phyloP scores from a whole-genome alignment of 2,797 vertebrate genomes.

The Lycodopsis pacificus region DNA sequence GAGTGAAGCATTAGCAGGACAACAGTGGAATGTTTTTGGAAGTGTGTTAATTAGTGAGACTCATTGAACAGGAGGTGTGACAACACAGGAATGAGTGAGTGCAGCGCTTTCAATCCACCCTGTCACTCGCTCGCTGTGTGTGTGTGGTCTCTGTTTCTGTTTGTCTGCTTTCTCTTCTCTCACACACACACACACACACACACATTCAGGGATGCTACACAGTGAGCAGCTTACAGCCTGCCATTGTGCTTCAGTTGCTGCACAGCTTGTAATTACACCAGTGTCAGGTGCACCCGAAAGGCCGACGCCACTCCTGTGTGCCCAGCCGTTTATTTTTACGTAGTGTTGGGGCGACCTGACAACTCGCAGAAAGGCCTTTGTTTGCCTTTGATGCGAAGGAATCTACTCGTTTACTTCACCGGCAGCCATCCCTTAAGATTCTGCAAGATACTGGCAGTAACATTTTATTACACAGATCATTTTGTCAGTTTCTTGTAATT shows the following conservation, averaged over 20 bases:
- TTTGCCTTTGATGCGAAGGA: constrained; percentile 18
- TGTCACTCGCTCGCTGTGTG: constrained; percentile 3
- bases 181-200: neutral
- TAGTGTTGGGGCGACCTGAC: constrained; percentile 3
- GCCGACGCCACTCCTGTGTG: constrained; percentile 21
- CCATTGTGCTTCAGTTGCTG: constrained; percentile 38
- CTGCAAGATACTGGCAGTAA: constrained; percentile 12
- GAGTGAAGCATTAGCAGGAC: neutral
- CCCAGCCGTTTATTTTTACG: constrained; percentile 23
- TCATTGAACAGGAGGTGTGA: constrained; percentile 20
- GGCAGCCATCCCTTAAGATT: constrained; percentile 10
- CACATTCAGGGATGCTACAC: constrained; percentile 30
- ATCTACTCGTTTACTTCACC: constrained; percentile 19
- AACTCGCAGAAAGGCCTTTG: constrained; percentile 4
- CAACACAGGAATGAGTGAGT: constrained; percentile 19
- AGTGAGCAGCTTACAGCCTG: constrained; percentile 44
- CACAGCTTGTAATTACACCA: constrained; percentile 44
- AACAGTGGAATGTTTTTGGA: constrained; percentile 1
- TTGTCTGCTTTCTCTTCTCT: constrained; percentile 2
- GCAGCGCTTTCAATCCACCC: constrained; percentile 13
- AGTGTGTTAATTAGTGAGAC: constrained; percentile 19
- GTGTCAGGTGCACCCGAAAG: constrained; percentile 32
- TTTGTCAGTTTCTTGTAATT: constrained; percentile 30
- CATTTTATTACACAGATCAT: constrained; percentile 6
- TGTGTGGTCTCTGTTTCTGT: constrained; percentile 5